Percentiles rank a stretch among this genome's conserved stretches.
Evolutionary conservation across 2,113 vertebrate genomes (phyloP).

Genomic region (Chlorodrepanis virens): DNA sequence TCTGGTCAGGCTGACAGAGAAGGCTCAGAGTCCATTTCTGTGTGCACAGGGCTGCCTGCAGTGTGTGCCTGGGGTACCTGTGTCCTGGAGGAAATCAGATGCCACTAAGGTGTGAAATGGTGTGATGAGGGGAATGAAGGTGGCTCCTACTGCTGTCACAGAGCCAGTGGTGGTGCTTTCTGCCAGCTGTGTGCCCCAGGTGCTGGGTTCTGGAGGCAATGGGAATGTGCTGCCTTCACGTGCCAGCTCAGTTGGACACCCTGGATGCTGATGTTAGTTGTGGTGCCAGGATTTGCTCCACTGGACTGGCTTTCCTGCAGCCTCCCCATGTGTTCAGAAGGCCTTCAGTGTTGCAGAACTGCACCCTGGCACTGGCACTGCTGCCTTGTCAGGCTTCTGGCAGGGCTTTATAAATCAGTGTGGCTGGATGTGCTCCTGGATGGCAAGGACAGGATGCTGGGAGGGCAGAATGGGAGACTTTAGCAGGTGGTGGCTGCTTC

Average conservation of each 20-base stretch:
- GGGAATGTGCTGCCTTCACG: neutral
- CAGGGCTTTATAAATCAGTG: neutral
- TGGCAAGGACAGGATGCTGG: neutral
- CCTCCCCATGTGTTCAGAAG: neutral
- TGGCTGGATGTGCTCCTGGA: neutral
- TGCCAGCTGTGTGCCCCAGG: neutral
- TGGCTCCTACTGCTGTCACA: rapidly evolving
- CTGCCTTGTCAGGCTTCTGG: neutral
- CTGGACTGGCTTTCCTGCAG: neutral
- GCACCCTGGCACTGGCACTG: neutral
- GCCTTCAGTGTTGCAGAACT: neutral
- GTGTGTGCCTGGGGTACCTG: rapidly evolving
- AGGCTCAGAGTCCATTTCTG: neutral
- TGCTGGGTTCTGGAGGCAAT: neutral
- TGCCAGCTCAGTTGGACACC: neutral
- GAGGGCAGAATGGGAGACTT: neutral
- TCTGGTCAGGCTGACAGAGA: neutral
- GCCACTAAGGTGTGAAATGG: neutral
- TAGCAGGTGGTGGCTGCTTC: neutral
- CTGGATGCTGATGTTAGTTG: rapidly evolving
- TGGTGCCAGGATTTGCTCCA: neutral
- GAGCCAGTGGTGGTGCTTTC: neutral
- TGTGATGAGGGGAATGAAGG: neutral
- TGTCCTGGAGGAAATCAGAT: neutral
- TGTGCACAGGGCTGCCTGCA: rapidly evolving